phyloP scores from a whole-genome alignment of 2,797 vertebrate species.

The Chiloscyllium punctatum region DNA sequence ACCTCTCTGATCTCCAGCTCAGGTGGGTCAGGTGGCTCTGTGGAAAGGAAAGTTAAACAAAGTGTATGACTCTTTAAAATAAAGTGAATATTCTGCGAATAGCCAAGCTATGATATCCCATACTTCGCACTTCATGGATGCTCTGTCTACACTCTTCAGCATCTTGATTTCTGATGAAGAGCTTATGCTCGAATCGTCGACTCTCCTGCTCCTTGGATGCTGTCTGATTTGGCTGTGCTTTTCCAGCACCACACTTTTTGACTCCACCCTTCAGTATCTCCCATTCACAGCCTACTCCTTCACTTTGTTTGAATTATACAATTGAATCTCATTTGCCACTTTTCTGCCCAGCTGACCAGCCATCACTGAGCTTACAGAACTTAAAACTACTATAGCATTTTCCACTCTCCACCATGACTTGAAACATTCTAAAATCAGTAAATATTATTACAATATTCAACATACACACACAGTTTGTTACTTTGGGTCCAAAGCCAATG shows the following conservation, averaged over 20 bases:
- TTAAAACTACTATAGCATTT: not conserved
- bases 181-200: no score
- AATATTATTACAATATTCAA: not conserved
- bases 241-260: no score
- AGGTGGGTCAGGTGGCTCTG: conserved; percentile 91
- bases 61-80: not conserved
- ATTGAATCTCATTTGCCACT: no score
- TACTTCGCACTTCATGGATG: not conserved
- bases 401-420: not conserved
- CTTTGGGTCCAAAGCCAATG: not conserved
- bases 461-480: not conserved
- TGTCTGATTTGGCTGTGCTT: no score
- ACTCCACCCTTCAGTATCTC: no score
- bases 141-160: no score
- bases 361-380: not conserved
- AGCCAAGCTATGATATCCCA: not conserved
- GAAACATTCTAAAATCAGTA: not conserved
- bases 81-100: not conserved
- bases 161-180: no score
- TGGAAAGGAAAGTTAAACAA: not conserved
- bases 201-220: no score
- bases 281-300: no score
- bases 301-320: no score
- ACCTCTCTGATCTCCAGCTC: conserved; percentile 94
- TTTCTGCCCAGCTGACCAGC: no score